Conservation (phyloP, 1,140 invertebrate genomes). For the Dinoponera quadriceps region DNA sequence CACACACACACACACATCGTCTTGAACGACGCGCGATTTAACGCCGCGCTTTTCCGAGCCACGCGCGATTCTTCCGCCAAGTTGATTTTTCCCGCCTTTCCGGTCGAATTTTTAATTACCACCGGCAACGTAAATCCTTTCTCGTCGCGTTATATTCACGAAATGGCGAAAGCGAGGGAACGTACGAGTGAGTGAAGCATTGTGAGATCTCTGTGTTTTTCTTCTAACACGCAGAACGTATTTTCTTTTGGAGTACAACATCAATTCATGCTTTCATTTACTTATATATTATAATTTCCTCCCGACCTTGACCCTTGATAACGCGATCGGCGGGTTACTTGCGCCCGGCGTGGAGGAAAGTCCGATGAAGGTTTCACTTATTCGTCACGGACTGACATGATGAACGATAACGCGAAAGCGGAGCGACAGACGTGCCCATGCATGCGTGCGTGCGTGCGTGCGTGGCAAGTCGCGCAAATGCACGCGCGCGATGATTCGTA, state of each 20-base stretch:
- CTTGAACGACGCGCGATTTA: conserved; percentile 1
- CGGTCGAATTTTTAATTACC: conserved; percentile 14
- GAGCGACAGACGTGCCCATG: conserved; percentile 1
- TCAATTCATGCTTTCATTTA: too few relatives aligned
- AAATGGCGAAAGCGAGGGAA: conserved; percentile 21
- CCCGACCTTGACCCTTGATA: too few relatives aligned
- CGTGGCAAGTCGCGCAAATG: background rate
- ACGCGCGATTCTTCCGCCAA: background rate
- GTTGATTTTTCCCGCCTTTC: conserved; percentile 12
- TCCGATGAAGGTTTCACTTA: conserved; percentile 25
- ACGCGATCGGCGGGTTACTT: too few relatives aligned
- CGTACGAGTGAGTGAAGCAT: conserved; percentile 7
- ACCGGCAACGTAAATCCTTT: background rate
- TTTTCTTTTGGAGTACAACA: too few relatives aligned
- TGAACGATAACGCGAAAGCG: conserved; percentile 48
- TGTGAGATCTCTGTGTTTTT: background rate
- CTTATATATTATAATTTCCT: too few relatives aligned
- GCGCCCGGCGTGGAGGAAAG: too few relatives aligned
- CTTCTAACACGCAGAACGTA: background rate
- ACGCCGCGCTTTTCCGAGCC: background rate
- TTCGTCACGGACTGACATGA: conserved; percentile 20
- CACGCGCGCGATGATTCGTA: conserved; percentile 51
- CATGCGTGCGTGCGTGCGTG: background rate
- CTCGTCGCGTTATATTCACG: background rate
- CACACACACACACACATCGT: too few relatives aligned